Base-by-base conservation (phyloP, 2,888 invertebrate genomes). In the Subacronicta megacephala region DNA sequence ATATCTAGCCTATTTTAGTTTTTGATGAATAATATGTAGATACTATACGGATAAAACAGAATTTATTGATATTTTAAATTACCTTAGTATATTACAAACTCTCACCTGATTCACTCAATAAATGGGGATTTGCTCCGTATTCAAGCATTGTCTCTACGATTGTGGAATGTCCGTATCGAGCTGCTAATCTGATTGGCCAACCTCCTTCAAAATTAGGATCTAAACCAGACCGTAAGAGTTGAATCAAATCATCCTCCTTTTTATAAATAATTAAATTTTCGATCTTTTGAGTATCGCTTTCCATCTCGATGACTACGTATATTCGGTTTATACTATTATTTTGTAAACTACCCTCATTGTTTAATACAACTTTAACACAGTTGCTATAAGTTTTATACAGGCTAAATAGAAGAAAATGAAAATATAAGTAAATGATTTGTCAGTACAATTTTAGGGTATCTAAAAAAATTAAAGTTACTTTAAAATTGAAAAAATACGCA, bases 161-260 rank as follows among this genome's bases (percentile, higher is more conserved):
- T 12, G 69, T 69, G 59, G 77, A 82, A 51, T 79, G 81, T 16
- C 93, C 94, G 59, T 85, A 80, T 15, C 93, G 84, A 52, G 94
- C 93, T 36, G 93, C 93, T 58, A 91, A 65, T 69, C 93, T 80
- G 15, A 94, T 84, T n/a, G 90, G 89, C 93, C 92, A 94, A 38
- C 93, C 94, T 17, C 89, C 86, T 78, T 86, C 89, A 56, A 81
- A 83, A 70, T 94, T 92, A 31, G 93, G 90, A 63, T 93, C 89
- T 56, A 92, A 80, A 16, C 93, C 92, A 36, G 75, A 73, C 41
- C 76, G 84, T 51, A 94, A 77, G 44, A 87, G 77, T 49, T 88
- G 82, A 13, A 69, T 67, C 44, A 92, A 72, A 60, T 87, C 87
- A 18, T 71, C 67, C 49, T 84, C 84, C 49, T 87, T 85, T 58